These are phyloP conservation scores for Hyposoter didymator DNA, from an alignment of 2,888 invertebrate genomes.

Conservation along the genomic window DNA sequence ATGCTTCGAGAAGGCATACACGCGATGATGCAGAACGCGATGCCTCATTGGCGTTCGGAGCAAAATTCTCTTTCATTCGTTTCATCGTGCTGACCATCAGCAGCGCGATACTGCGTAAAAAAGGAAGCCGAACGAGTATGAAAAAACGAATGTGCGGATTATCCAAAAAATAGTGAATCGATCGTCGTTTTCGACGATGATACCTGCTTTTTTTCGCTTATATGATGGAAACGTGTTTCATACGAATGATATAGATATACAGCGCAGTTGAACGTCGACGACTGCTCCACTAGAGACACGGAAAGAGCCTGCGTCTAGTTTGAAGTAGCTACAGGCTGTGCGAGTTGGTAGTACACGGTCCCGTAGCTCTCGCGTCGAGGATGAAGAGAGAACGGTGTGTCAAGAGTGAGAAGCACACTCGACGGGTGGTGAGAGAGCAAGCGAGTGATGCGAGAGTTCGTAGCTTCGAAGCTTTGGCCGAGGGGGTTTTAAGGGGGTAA, in stretches of 20 bases:
- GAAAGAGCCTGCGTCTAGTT: slow-evolving; percentile 77
- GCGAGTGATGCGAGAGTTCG: slow-evolving; percentile 56
- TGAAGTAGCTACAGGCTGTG: slow-evolving; percentile 73
- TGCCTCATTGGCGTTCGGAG: not conserved
- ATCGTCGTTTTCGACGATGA: slow-evolving; percentile 44
- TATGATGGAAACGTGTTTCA: slow-evolving; percentile 26
- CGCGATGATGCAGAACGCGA: not conserved
- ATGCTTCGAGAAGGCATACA: not conserved
- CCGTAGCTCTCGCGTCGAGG: slow-evolving; percentile 59
- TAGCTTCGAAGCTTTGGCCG: slow-evolving; percentile 46
- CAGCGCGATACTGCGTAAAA: not conserved
- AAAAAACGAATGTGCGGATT: not conserved
- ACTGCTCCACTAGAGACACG: slow-evolving; percentile 75
- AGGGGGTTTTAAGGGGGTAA: slow-evolving; percentile 55
- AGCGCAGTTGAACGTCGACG: slow-evolving; percentile 51
- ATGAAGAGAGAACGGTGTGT: slow-evolving; percentile 38
- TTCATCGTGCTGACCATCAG: not conserved
- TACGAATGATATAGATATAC: slow-evolving; percentile 64
- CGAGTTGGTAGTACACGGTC: slow-evolving; percentile 44
- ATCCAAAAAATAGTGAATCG: slow-evolving; percentile 25
- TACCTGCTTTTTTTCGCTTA: slow-evolving; percentile 32
- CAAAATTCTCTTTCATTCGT: not conserved
- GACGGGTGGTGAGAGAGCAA: slow-evolving; percentile 50
- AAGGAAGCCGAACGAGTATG: not conserved
- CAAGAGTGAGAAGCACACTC: slow-evolving; percentile 48